Conservation (phyloP, 2,888 invertebrate genomes). For the Leptopilina drosophilae region DNA sequence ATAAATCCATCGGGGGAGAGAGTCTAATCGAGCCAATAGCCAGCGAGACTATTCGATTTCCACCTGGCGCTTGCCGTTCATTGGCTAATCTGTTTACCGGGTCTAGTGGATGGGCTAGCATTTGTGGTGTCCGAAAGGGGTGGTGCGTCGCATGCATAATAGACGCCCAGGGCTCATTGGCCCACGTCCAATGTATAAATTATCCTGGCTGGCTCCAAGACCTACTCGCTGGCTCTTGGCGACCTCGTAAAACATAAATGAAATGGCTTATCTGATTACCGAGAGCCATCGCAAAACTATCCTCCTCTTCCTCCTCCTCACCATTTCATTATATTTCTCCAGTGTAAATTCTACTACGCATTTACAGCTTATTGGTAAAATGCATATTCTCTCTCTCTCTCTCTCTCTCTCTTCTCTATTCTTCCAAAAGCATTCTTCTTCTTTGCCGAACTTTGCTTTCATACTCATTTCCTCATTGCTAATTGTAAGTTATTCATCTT, state of each 20-base stretch:
- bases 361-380: conserved; percentile 31
- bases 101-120: conserved; percentile 45
- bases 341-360: conserved; percentile 4
- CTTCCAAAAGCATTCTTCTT: not conserved
- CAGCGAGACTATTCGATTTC: conserved; percentile 52
- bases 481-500: not conserved
- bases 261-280: conserved; percentile 65
- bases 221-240: conserved; percentile 49
- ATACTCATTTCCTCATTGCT: not conserved
- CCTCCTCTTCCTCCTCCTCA: not conserved
- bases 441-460: not conserved
- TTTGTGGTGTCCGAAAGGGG: conserved; percentile 44
- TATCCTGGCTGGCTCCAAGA: conserved; percentile 54
- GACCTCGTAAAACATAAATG: conserved; percentile 64
- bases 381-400: not conserved
- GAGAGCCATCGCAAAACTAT: conserved; percentile 16
- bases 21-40: conserved; percentile 37
- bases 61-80: conserved; percentile 50
- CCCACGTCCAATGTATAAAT: conserved; percentile 64
- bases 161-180: conserved; percentile 58
- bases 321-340: conserved; percentile 4
- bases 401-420: too few relatives aligned
- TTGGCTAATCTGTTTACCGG: conserved; percentile 46
- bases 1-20: not conserved
- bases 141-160: conserved; percentile 48